Conservation (phyloP, 2,113 vertebrate genomes). For the Pseudonaja textilis region DNA sequence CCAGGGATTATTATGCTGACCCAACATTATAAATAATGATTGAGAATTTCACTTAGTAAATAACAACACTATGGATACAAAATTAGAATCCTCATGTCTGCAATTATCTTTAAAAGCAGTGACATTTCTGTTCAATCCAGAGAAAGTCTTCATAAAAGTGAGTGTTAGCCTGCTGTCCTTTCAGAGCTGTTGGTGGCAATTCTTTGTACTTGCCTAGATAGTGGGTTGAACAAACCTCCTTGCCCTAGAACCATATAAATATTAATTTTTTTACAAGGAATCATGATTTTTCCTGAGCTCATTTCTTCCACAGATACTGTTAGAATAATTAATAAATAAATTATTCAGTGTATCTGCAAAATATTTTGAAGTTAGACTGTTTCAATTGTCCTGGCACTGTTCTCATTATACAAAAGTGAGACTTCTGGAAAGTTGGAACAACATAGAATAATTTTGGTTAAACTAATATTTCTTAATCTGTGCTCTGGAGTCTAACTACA, state of each 20-base stretch:
- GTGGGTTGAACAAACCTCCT: not conserved
- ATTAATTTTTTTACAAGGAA: not conserved
- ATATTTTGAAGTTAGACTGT: not conserved
- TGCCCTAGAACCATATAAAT: not conserved
- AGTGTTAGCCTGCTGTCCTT: not conserved
- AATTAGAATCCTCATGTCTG: not conserved
- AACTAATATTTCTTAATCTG: not conserved
- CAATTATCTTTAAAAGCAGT: not conserved
- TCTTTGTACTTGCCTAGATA: not conserved
- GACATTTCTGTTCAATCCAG: not conserved
- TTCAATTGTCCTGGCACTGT: not conserved
- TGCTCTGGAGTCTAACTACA: not conserved
- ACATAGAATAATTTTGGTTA: not conserved
- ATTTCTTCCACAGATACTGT: not conserved
- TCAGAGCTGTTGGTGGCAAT: not conserved
- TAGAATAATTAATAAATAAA: not conserved
- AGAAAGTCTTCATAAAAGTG: not conserved
- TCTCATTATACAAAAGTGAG: not conserved
- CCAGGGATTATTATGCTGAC: not conserved
- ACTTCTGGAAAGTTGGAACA: not conserved
- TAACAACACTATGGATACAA: not conserved
- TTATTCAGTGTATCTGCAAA: not conserved
- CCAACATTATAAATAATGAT: not conserved
- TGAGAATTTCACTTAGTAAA: conserved; percentile 6
- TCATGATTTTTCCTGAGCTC: not conserved